phyloP scores from a whole-genome alignment of 2,797 vertebrate genomes.

The Trematomus bernacchii region DNA sequence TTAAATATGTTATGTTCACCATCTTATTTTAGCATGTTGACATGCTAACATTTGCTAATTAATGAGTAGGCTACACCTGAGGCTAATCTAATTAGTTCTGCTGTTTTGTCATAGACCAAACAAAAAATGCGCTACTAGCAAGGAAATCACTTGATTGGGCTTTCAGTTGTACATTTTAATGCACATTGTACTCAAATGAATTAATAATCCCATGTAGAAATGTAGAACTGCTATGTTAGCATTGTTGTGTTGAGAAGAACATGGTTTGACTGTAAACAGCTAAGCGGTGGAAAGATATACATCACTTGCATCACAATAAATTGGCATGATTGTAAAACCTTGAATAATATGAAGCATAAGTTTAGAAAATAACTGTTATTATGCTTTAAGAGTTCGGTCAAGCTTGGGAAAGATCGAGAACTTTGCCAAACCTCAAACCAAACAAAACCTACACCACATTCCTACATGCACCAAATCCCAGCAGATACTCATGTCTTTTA shows the following conservation, averaged over 20 bases:
- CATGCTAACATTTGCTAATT: no score
- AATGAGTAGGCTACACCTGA: background rate
- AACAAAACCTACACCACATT: slow-evolving; percentile 41
- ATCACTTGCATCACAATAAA: slow-evolving; percentile 28
- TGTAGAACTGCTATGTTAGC: background rate
- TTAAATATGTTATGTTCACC: no score
- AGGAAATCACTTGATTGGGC: background rate
- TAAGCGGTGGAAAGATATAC: background rate
- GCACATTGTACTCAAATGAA: background rate
- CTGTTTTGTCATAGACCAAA: background rate
- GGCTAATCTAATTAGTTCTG: background rate
- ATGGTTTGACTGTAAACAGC: slow-evolving; percentile 18
- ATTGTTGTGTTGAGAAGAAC: background rate
- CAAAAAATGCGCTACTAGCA: background rate
- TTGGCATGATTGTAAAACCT: slow-evolving; percentile 8
- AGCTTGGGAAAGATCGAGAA: slow-evolving; percentile 17
- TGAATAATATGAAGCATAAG: background rate
- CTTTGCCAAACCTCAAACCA: slow-evolving; percentile 54
- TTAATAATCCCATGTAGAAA: background rate
- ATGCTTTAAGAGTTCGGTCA: slow-evolving; percentile 29
- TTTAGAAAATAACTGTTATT: slow-evolving; percentile 36
- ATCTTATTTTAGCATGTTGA: no score
- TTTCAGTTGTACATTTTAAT: background rate
- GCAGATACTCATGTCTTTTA: slow-evolving; percentile 10
- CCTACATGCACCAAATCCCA: slow-evolving; percentile 31